Base-by-base conservation (phyloP, 2,888 invertebrate genomes). In the Sphaerophoria taeniata region DNA sequence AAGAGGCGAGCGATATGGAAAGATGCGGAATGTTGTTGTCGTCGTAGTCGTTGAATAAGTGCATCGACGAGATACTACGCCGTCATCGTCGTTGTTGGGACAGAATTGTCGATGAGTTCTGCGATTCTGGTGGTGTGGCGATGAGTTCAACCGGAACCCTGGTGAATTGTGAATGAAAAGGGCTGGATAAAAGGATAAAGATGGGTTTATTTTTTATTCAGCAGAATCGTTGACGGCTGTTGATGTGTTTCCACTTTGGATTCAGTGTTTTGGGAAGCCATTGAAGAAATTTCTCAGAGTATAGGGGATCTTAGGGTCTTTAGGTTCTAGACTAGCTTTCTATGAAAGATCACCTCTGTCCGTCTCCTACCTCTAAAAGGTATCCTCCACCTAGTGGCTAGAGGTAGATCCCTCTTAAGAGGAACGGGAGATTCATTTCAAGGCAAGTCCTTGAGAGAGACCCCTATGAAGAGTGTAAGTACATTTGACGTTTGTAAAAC, bases 1-100 rank as follows among this genome's bases (percentile, higher is more conserved):
- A 24, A 33, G 67, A 14, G 70, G 39, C 65, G 39, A 4, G 33
- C n/a, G 14, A 16, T 45, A 12, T 0, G 56, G 36, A 34, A 80
- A 77, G 75, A 72, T 72, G 61, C 74, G 53, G 71, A 73, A 70
- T 87, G 71, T 71, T 74, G 79, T 74, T 67, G 43, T 71, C 77
- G 79, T 74, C 71, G 43, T 71, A 73, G 79, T 74, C 71, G 77
- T 71, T 74, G 56, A 73, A 45, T 43, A 65, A 69, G 45, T 85
- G 80, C 73, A 76, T 77, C 60, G 77, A 81, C 67, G 76, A 63
- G 70, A 45, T 53, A 60, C 74, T 71, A 70, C 58, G 14, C 67
- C 67, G 11, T 39, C 47, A n/a, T 16, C 69, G 16, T 43, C 60
- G 24, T 16, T 61, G 16, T 43, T 55, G 24, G 72, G 33, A 71